Percentiles rank a stretch among this genome's conserved stretches.
phyloP scores from a whole-genome alignment of 2,888 invertebrate species.

The Drosophila fungiperda region DNA sequence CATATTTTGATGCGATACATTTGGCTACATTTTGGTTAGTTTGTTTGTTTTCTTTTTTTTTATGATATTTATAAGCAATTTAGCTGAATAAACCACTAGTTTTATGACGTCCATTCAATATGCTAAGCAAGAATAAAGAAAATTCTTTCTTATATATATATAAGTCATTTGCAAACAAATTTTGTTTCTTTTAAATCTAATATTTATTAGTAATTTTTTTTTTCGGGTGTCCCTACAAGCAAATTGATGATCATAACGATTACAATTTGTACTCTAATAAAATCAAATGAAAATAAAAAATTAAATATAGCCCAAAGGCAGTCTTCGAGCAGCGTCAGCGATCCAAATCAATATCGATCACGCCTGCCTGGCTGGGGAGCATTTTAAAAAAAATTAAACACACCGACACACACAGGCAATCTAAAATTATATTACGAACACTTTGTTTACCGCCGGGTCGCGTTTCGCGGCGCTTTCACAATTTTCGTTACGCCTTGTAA shows the following conservation, averaged over 20 bases:
- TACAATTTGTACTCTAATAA: neutral
- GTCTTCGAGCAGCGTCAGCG: neutral
- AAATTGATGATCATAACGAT: neutral
- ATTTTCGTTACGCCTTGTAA: conserved; percentile 50
- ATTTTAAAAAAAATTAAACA: conserved; percentile 10
- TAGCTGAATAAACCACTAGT: neutral
- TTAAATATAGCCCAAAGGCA: neutral
- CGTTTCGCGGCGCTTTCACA: conserved; percentile 45
- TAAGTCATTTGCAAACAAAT: neutral
- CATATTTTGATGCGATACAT: conserved; percentile 42
- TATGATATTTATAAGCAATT: neutral
- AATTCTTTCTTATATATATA: neutral
- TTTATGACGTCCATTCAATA: neutral
- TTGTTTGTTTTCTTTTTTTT: neutral
- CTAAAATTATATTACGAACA: conserved; percentile 35
- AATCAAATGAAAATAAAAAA: neutral
- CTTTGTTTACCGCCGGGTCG: conserved; percentile 51
- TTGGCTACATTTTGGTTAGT: conserved; percentile 15
- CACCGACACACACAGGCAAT: neutral
- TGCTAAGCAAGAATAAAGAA: neutral
- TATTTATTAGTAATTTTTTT: neutral
- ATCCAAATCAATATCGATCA: conserved; percentile 27
- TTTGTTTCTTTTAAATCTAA: neutral
- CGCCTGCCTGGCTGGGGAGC: conserved; percentile 3
- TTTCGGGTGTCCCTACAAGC: neutral